Percentiles rank a stretch among this genome's conserved stretches.
Conservation (phyloP, 2,888 invertebrate species). For the Cosmia trapezina region DNA sequence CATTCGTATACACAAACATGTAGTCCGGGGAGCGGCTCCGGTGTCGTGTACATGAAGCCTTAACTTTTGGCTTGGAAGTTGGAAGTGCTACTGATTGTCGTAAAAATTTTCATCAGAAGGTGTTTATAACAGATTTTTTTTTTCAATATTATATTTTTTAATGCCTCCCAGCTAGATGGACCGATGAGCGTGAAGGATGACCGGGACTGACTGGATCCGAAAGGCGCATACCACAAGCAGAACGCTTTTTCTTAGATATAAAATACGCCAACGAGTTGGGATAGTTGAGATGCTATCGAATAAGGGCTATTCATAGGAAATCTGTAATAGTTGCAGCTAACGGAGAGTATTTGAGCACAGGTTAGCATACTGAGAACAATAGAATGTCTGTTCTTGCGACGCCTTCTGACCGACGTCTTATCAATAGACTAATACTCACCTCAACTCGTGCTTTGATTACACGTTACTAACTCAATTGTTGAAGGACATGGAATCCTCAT, state of each 20-base stretch:
- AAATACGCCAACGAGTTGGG: neutral
- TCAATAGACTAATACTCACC: conserved; percentile 15
- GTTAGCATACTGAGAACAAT: conserved; percentile 3
- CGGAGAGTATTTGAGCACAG: neutral
- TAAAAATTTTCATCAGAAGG: neutral
- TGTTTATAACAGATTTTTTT: too few species aligned
- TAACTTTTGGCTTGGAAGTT: neutral
- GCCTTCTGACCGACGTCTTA: neutral
- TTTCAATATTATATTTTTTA: neutral
- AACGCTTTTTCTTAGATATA: too few species aligned
- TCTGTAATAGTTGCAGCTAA: neutral
- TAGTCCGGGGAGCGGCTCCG: too few species aligned
- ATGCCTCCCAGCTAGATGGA: too few species aligned
- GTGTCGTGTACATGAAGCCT: too few species aligned
- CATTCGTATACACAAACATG: too few species aligned
- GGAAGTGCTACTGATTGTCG: too few species aligned
- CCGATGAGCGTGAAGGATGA: too few species aligned
- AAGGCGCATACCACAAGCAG: neutral
- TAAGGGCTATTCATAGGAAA: neutral
- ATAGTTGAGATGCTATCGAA: too few species aligned
- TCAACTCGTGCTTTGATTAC: neutral
- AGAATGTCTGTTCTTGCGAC: neutral
- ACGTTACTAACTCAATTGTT: conserved; percentile 12
- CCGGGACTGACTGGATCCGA: too few species aligned
- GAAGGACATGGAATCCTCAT: neutral